Evolutionary conservation across 2,888 invertebrate species (phyloP), one percentile per base, ranked within the genome.

Genomic region (Agriopis marginaria): DNA sequence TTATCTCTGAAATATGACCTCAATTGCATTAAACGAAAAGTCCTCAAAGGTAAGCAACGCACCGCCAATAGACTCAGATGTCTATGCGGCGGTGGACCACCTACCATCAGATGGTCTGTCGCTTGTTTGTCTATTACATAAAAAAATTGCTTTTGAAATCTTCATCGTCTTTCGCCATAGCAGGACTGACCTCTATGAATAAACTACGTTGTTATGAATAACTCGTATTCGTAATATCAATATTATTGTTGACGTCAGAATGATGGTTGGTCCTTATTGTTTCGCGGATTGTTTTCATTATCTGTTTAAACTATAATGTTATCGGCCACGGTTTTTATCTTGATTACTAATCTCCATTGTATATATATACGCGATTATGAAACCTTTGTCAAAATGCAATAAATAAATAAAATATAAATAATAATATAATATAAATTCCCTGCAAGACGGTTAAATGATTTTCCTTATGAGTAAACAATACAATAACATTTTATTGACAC

Each of bases 251-350:
- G 59, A 51, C 51, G 55, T 66, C 56, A 68, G 47, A 39, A 63
- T 58, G 0, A 47, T 63, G 39, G 12, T 47, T 50, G 3, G 12
- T 53, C 11, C 8, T 59, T 77, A 74, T 62, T 53, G 51, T 79
- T 75, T 75, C 73, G 67, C 61, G 56, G 58, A 69, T 68, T 64
- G 70, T 75, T 71, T 68, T 54, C 63, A 40, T 51, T 68, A 68
- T 68, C 68, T 54, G 49, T 51, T 63, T 7, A 55, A 44, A 55
- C 14, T 39, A 40, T 59, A 51, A 58, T 63, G 63, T 63, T 54
- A 68, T 68, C 68, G 44, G 49, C 40, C 56, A 56, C 53, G 47
- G n/a, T 56, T 39, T 54, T 32, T 55, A 62, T 63, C 51, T 11
- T 32, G 62, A 56, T 60, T 53, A 7, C 11, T 10, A 44, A 59